Percentiles rank a stretch among this genome's conserved stretches.
Conservation (phyloP, 2,888 invertebrate species). For the Dorcus parallelipipedus region DNA sequence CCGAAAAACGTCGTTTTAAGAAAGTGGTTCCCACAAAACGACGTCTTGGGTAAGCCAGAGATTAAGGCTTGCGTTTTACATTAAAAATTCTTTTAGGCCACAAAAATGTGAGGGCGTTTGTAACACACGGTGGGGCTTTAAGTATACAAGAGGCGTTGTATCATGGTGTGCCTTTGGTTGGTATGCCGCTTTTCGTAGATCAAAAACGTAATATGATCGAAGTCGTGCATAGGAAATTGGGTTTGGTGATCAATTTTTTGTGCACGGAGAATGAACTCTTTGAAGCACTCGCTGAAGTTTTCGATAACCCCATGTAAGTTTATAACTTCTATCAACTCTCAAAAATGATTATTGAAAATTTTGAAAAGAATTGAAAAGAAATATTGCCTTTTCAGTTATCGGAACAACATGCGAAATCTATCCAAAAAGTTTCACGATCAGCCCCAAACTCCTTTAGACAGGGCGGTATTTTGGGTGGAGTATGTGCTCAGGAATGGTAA, state of each 20-base stretch:
- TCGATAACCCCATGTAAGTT: conserved; percentile 17
- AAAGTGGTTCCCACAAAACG: conserved; percentile 44
- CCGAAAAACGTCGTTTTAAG: conserved; percentile 40
- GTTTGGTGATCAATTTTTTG: no score
- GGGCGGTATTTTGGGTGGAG: conserved; percentile 27
- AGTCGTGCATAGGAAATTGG: no score
- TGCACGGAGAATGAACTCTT: no score
- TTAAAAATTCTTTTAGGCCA: conserved; percentile 31
- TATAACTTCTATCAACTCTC: conserved; percentile 8
- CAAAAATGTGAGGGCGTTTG: conserved; percentile 27
- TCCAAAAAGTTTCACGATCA: conserved; percentile 24
- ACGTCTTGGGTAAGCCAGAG: conserved; percentile 36
- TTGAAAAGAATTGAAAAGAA: neutral
- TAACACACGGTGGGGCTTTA: conserved; percentile 34
- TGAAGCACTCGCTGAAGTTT: conserved; percentile 2
- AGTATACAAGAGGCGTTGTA: conserved; percentile 31
- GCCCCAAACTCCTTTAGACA: conserved; percentile 22
- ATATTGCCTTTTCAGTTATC: conserved; percentile 15
- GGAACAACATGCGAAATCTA: conserved; percentile 21
- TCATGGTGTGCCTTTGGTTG: conserved; percentile 27
- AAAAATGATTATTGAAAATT: conserved; percentile 14
- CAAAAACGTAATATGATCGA: no score
- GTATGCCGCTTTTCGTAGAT: no score
- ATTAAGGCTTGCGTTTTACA: no score
- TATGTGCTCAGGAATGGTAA: conserved; percentile 23